Percentiles rank a stretch among this genome's conserved stretches.
Conservation (phyloP, 2,797 vertebrate genomes). For the Gymnocypris eckloni region DNA sequence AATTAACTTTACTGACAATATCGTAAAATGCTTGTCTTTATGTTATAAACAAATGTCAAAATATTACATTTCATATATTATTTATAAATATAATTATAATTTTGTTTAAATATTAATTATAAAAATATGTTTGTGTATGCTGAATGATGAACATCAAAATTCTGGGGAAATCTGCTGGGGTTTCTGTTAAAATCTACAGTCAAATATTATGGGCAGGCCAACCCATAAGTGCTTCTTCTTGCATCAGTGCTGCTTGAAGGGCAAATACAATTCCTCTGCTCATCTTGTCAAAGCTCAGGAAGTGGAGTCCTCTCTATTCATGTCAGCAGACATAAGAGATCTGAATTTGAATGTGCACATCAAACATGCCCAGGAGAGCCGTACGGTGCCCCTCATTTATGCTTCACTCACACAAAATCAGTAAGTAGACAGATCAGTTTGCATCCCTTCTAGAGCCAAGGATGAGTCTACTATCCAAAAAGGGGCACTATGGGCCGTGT, state of each 20-base stretch:
- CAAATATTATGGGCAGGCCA: not conserved
- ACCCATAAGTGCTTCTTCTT: constrained; percentile 20
- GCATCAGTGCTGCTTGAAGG: constrained; percentile 46
- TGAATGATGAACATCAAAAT: not conserved
- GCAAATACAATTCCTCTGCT: constrained; percentile 48
- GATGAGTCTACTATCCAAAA: not conserved
- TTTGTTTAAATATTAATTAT: not conserved
- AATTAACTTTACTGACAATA: not conserved
- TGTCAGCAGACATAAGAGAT: constrained; percentile 42
- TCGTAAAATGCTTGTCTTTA: not conserved
- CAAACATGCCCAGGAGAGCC: constrained; percentile 48
- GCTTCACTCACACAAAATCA: constrained; percentile 47
- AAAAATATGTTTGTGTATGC: not conserved
- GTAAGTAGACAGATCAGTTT: constrained; percentile 37
- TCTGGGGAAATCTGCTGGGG: not conserved
- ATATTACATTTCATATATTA: not conserved
- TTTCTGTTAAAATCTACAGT: not conserved
- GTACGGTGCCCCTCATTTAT: constrained; percentile 26
- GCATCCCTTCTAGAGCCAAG: constrained; percentile 20
- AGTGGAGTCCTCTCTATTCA: constrained; percentile 29
- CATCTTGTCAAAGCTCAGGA: constrained; percentile 45
- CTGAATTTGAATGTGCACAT: constrained; percentile 46
- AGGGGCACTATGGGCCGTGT: not conserved
- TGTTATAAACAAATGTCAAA: not conserved
- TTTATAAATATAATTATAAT: not conserved